Base-by-base conservation (phyloP, 2,888 invertebrate genomes). In the Notodonta ziczac region DNA sequence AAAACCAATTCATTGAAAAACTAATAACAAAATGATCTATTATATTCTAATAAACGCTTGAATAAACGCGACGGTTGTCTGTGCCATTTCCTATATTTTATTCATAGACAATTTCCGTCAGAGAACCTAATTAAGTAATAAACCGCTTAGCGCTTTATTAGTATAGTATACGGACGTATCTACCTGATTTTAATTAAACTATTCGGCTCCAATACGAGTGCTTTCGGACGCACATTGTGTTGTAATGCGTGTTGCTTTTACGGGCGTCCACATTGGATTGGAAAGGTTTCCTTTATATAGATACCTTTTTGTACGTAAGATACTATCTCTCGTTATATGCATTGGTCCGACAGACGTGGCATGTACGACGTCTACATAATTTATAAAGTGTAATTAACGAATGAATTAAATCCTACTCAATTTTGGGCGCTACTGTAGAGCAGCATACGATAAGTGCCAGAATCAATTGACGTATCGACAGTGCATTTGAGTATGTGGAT, bases 101-200 rank as follows among this genome's bases (percentile, higher is more conserved):
- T 9, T 51, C 7, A 48, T 13, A 48, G 48, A 5, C 48, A 48
- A 51, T 51, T 51, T 52, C 52, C 52, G 52, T 52, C 32, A 10
- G 12, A 32, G 35, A 52, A n/a, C n/a, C 52, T 24, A 24, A 24
- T 24, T 24, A 32, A 13, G 32, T 5, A 52, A 52, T 52, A 52
- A 52, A 52, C 32, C 16, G 13, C 32, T 52, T 35, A 9, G 10
- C 52, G 50, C 5, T 50, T 35, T n/a, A n/a, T 50, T 14, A 9
- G n/a, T n/a, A n/a, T 46, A 42, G 24, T 24, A 24, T 24, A 24
- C 24, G 24, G 24, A 24, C 4, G 42, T 42, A 65, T 56, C 46
- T 55, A 51, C 53, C 57, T 40, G 51, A 42, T 52, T 64, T 65
- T 67, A 67, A 75, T 75, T 65, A 72, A 75, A 72, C 57, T 12